Evolutionary conservation across 2,888 invertebrate species (phyloP).

Genomic region (Hydropsyche betteni): DNA sequence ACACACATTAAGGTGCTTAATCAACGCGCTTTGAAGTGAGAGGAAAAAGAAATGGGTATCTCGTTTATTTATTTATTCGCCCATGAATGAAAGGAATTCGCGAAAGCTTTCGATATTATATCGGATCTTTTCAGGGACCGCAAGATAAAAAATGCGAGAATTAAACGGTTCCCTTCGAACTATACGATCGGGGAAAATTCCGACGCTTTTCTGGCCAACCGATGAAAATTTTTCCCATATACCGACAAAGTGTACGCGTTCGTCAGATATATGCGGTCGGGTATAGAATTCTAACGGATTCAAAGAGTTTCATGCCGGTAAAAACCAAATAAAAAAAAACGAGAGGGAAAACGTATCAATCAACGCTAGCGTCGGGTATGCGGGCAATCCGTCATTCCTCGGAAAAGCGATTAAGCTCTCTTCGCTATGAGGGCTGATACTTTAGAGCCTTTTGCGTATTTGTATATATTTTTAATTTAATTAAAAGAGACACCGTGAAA

Average conservation of each 20-base stretch:
- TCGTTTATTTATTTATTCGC: slow-evolving; percentile 36
- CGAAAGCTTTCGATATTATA: slow-evolving; percentile 34
- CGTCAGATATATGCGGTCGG: neutral
- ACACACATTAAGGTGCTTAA: slow-evolving; percentile 26
- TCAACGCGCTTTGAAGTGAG: slow-evolving; percentile 29
- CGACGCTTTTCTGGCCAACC: neutral
- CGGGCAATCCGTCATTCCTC: slow-evolving; percentile 39
- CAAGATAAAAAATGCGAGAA: slow-evolving; percentile 25
- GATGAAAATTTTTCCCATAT: neutral
- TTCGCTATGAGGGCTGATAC: slow-evolving; percentile 24
- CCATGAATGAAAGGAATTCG: slow-evolving; percentile 20
- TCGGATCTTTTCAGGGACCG: slow-evolving; percentile 26
- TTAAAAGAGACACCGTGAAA: no score
- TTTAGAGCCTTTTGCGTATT: neutral
- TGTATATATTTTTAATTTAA: no score
- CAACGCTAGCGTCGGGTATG: slow-evolving; percentile 38
- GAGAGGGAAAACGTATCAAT: slow-evolving; percentile 41
- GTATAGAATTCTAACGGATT: slow-evolving; percentile 38
- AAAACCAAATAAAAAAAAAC: slow-evolving; percentile 34
- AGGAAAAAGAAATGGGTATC: slow-evolving; percentile 16
- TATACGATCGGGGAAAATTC: neutral
- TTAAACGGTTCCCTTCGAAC: slow-evolving; percentile 28
- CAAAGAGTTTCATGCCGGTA: slow-evolving; percentile 38
- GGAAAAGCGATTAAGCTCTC: slow-evolving; percentile 39
- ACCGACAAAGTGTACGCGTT: neutral